Base-by-base conservation (phyloP, 2,113 vertebrate species). In the Oenanthe oenanthe region DNA sequence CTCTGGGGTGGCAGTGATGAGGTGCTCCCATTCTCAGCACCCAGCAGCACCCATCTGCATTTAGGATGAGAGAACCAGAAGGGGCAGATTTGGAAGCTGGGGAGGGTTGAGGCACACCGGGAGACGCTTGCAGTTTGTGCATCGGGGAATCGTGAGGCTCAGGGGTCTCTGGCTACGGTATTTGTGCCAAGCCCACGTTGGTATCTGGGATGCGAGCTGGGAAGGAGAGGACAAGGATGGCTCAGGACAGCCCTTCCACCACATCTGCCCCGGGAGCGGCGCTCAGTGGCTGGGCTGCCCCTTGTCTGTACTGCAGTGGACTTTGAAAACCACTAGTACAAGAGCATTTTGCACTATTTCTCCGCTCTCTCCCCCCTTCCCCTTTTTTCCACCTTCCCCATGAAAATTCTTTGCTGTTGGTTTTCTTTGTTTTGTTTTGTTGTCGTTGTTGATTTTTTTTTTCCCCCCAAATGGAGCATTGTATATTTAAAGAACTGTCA, bases 321-420 rank as follows among this genome's bases (percentile, higher is more conserved):
- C 93, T 95, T 95, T 0, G 63, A 96, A 97, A 98, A 98, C 98
- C 98, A 98, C 98, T 98, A 98, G 97, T 98, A 98, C 98, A 97
- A 97, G 97, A 92, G 84, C 92, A 89, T 95, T 96, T 97, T 98
- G 98, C 97, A 97, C 98, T 98, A 95, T 97, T 97, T 97, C 98
- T 97, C 93, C 8, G 50, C 85, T 91, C 95, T 89, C 78, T 94
- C 65, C 43, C 80, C 89, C 62, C 75, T 92, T 65, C 92, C 86
- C 93, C 73, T 93, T 97, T 92, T 90, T 88, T 87, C 88, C 40
- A 2, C 82, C 29, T 94, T 86, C 61, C 65, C 86, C 67, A 9
- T 36, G 40, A 85, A 93, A 94, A 78, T 40, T 51, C 8, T 57
- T 92, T 78, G 61, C 90, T 63, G 47, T 93, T 79, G 81, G 67